Evolutionary conservation across 2,113 vertebrate genomes (phyloP).

Genomic region (Camelus bactrianus): DNA sequence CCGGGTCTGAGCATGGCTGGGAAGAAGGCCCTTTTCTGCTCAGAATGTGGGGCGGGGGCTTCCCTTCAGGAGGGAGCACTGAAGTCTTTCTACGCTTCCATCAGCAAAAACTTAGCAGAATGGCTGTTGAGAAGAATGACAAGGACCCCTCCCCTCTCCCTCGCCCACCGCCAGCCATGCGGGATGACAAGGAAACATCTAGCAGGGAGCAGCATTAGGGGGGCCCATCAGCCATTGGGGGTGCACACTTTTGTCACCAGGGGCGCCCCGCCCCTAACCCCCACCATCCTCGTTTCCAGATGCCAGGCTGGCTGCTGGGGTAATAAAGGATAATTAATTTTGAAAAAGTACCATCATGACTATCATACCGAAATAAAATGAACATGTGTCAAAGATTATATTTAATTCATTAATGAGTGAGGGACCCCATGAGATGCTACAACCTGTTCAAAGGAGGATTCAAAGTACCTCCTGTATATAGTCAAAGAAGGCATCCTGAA

Average conservation of each 20-base stretch:
- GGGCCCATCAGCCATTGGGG: not conserved
- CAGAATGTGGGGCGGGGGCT: not conserved
- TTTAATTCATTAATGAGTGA: constrained; percentile 59
- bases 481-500: not conserved
- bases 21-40: not conserved
- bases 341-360: constrained; percentile 34
- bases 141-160: not conserved
- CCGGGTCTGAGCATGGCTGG: not conserved
- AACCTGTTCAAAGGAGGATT: constrained; percentile 45
- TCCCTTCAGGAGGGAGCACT: not conserved
- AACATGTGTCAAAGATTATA: constrained; percentile 43
- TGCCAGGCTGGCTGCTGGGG: not conserved
- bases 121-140: constrained; percentile 11
- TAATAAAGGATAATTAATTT: constrained; percentile 34
- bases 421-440: not conserved
- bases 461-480: not conserved
- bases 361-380: constrained; percentile 31
- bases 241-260: accelerated
- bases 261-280: not conserved
- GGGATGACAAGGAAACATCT: not conserved
- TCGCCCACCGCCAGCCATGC: not conserved
- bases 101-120: constrained; percentile 48
- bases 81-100: constrained; percentile 14
- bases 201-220: not conserved
- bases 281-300: not conserved